Base-by-base conservation (phyloP, 2,888 invertebrate genomes). In the Drosophila lacicola region DNA sequence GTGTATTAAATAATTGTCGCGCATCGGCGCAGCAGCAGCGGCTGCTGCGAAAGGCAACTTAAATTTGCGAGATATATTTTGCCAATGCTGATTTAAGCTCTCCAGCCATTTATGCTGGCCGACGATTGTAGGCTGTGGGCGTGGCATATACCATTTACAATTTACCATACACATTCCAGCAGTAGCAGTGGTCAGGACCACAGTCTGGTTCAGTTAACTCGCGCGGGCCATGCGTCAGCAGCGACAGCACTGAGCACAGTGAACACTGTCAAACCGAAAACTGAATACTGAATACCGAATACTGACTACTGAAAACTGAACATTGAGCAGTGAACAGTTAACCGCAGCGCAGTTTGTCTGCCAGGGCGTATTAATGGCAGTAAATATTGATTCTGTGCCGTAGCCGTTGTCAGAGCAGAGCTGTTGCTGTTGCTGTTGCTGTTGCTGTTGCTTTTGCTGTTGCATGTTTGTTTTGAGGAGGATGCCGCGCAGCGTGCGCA, bases 301-400 rank as follows among this genome's bases (percentile, higher is more conserved):
- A 13, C 17, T 33, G 29, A 42, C 2, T 14, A 11, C 34, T 5
- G 9, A 21, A 14, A 34, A 46, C n/a, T 37, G 19, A 42, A 39
- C 36, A 54, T 33, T 44, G 34, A 51, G 42, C 62, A 41, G 29
- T 39, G 36, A 64, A 51, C 55, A 66, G 57, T 73, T 63, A 74
- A 74, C 69, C 69, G 62, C 73, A 74, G 17, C 53, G 14, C 72
- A 68, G 56, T 51, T 53, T 50, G 46, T 41, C 42, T 44, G 70
- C 55, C 55, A 42, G 39, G 34, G 53, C 53, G 62, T 73, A 69
- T 69, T 69, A 69, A 73, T 74, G 69, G 70, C 69, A 58, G 74
- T 51, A 74, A 74, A 75, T 74, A 74, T 74, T 74, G 75, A 74
- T 74, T 64, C 61, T 77, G 58, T 42, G 33, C n/a, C 29, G 45